A percentile compares a stretch with the other conserved stretches of the same genome.
Evolutionary conservation across 2,113 vertebrate genomes (phyloP).

Genomic region (Poecilia latipinna): DNA sequence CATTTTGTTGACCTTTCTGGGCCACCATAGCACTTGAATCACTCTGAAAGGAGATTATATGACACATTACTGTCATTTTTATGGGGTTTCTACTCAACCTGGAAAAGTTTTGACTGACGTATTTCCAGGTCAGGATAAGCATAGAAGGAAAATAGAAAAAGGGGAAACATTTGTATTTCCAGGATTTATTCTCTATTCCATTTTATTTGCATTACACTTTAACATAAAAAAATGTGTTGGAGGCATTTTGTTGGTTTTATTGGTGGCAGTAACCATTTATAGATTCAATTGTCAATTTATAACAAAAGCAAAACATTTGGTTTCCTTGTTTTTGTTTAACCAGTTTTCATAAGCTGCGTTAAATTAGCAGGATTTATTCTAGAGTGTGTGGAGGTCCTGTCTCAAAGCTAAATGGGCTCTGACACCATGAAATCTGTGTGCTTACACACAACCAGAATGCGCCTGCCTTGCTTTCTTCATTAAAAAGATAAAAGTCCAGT

Average conservation of each 20-base stretch:
- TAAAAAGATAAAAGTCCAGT: constrained; percentile 38
- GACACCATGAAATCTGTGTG: not conserved
- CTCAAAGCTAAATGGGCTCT: not conserved
- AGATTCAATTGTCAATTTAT: not conserved
- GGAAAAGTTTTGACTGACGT: too few species aligned
- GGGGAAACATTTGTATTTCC: not conserved
- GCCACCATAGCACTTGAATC: too few species aligned
- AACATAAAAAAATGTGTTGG: not conserved
- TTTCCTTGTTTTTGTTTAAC: not conserved
- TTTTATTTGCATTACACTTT: not conserved
- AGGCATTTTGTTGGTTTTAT: not conserved
- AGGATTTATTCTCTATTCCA: not conserved
- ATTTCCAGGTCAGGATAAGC: not conserved
- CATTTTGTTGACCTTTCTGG: too few species aligned
- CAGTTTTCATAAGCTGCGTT: not conserved
- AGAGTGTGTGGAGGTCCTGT: not conserved
- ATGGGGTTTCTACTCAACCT: too few species aligned
- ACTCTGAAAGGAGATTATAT: too few species aligned
- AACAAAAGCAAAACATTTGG: not conserved
- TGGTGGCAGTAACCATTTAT: not conserved
- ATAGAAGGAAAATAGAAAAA: not conserved
- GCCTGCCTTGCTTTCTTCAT: constrained; percentile 34
- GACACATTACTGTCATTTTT: too few species aligned
- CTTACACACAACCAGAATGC: constrained; percentile 6
- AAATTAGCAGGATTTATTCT: constrained; percentile 4